These are phyloP conservation scores for Drosophila acutilabella DNA, from an alignment of 2,888 invertebrate genomes.

Conservation along the genomic window DNA sequence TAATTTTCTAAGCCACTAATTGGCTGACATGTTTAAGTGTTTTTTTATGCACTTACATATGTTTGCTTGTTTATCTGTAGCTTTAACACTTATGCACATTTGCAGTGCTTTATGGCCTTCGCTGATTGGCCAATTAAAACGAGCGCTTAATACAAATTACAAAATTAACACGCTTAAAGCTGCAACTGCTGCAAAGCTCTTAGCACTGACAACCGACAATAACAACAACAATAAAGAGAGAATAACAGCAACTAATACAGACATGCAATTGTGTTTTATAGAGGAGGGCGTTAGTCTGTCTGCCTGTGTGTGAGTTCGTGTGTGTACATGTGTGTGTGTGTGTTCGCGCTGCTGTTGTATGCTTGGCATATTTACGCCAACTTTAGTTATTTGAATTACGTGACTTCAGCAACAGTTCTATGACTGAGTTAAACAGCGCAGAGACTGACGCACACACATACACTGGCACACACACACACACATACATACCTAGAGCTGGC, in stretches of 20 bases:
- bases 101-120: constrained; percentile 45
- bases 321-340: constrained; percentile 27
- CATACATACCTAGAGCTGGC: constrained; percentile 30
- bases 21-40: constrained; percentile 37
- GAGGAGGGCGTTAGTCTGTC: constrained; percentile 48
- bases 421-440: constrained; percentile 66
- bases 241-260: constrained; percentile 36
- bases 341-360: constrained; percentile 61
- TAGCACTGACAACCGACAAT: constrained; percentile 32
- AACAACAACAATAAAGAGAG: constrained; percentile 28
- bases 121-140: constrained; percentile 65
- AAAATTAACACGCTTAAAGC: constrained; percentile 68
- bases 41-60: neutral
- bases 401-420: constrained; percentile 82
- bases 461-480: constrained; percentile 14
- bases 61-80: neutral
- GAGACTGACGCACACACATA: constrained; percentile 28
- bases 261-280: constrained; percentile 61
- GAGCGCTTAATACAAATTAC: constrained; percentile 65
- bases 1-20: constrained; percentile 42
- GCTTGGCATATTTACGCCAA: constrained; percentile 81
- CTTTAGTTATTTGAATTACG: constrained; percentile 83
- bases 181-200: constrained; percentile 45
- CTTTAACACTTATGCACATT: constrained; percentile 32
- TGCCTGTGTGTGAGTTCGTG: neutral